These are phyloP conservation scores for Lepus europaeus DNA, from an alignment of 2,113 vertebrate species.

Conservation along the genomic window DNA sequence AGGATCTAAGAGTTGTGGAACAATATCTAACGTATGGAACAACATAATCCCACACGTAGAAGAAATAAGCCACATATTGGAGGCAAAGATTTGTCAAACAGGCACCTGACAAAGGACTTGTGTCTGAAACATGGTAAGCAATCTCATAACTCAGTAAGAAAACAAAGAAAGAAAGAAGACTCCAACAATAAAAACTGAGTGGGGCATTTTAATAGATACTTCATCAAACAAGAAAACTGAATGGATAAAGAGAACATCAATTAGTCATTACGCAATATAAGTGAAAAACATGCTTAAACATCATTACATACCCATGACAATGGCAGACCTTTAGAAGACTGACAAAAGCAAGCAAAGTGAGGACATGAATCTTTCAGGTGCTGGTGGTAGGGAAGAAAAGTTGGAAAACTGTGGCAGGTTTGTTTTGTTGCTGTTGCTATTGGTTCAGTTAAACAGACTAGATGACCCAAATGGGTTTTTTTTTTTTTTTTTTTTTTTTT, in stretches of 20 bases:
- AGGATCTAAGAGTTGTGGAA: neutral
- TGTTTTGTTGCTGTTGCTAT: neutral
- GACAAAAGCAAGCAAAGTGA: neutral
- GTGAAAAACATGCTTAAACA: neutral
- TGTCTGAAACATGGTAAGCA: neutral
- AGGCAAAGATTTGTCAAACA: conserved; percentile 6
- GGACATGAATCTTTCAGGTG: neutral
- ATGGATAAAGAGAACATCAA: neutral
- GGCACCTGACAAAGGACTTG: neutral
- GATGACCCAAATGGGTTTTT: neutral
- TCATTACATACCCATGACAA: neutral
- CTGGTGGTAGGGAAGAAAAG: neutral
- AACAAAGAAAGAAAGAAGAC: neutral
- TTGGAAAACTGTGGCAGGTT: neutral
- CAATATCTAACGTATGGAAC: neutral
- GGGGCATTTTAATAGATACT: neutral
- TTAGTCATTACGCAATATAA: neutral
- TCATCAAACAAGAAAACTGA: neutral
- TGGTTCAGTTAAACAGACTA: neutral
- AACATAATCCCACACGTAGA: neutral
- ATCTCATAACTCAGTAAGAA: neutral
- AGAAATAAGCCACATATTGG: neutral
- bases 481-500: no score
- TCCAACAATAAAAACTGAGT: neutral
- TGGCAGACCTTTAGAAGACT: neutral